Evolutionary conservation across 2,888 invertebrate genomes (phyloP).

Genomic region (Hydroisotoma schaefferi): DNA sequence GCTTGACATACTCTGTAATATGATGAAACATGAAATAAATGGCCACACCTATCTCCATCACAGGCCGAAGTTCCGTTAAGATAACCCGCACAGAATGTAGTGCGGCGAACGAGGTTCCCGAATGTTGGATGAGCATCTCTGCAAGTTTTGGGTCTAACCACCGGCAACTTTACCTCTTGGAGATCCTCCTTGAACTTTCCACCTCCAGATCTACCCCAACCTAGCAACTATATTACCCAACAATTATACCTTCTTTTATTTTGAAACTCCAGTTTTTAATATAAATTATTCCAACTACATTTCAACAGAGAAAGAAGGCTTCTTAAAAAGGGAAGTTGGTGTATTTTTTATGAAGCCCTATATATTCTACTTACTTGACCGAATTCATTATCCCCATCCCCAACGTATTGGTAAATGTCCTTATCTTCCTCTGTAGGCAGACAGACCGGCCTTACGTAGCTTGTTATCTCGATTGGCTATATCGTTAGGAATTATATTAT

Average conservation of each 20-base stretch:
- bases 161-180: conserved; percentile 55
- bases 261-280: not conserved
- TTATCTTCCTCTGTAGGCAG: conserved; percentile 22
- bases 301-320: no score
- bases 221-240: conserved; percentile 28
- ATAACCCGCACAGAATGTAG: conserved; percentile 64
- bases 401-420: not conserved
- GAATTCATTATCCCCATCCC: conserved; percentile 18
- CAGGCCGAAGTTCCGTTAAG: conserved; percentile 53
- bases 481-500: conserved; percentile 6
- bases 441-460: conserved; percentile 39
- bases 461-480: conserved; percentile 36
- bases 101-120: conserved; percentile 58
- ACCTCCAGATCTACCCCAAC: conserved; percentile 41
- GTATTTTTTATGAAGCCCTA: no score
- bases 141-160: conserved; percentile 59
- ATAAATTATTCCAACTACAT: not conserved
- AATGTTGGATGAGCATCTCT: conserved; percentile 56
- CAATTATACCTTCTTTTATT: not conserved
- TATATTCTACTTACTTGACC: no score
- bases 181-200: conserved; percentile 55
- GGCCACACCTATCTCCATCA: conserved; percentile 37
- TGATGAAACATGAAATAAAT: no score
- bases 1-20: no score
- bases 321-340: no score